Evolutionary conservation across 2,888 invertebrate species (phyloP), one percentile per base, ranked within the genome.

Genomic region (Thera britannica): DNA sequence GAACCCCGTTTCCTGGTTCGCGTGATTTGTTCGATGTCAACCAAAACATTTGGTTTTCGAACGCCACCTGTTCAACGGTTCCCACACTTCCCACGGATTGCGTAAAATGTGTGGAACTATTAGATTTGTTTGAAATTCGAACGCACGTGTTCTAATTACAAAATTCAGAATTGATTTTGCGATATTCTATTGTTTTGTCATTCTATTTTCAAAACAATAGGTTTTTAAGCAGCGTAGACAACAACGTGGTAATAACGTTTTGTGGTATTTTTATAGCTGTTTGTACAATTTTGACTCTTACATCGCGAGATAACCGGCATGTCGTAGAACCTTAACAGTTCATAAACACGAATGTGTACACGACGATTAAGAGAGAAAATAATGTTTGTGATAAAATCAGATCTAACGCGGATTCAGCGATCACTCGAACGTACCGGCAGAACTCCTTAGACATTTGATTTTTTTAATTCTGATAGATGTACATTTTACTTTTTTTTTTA

Each of bases 41-140:
- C 81, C 80, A 83, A 80, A 84, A 85, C 87, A 88, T 86, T 87
- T 86, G 85, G 84, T 79, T 83, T 81, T 71, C 59, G 77, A 81
- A 80, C 81, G 81, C 79, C 90, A 91, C 91, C 91, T 91, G 91
- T 90, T 85, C 71, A 65, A 48, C 65, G 56, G 84, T 90, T 90
- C 90, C 89, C 90, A 90, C 90, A 90, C 76, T 90, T 90, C 90
- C 89, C 90, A 90, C 90, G 90, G 77, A 72, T 76, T 68, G 74
- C 71, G 68, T 75, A 74, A 34, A 75, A 76, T 80, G 65, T 73
- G 73, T 70, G 68, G 68, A 71, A 60, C 57, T 44, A 46, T 54
- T 54, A 56, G 48, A 56, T 62, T 59, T 56, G 38, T 68, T 73
- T 64, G 62, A 73, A 74, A 78, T 78, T 68, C 54, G 76, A 77